Evolutionary conservation across 2,113 vertebrate species (phyloP).

Genomic region (Cryptomyrus ogoouensis): DNA sequence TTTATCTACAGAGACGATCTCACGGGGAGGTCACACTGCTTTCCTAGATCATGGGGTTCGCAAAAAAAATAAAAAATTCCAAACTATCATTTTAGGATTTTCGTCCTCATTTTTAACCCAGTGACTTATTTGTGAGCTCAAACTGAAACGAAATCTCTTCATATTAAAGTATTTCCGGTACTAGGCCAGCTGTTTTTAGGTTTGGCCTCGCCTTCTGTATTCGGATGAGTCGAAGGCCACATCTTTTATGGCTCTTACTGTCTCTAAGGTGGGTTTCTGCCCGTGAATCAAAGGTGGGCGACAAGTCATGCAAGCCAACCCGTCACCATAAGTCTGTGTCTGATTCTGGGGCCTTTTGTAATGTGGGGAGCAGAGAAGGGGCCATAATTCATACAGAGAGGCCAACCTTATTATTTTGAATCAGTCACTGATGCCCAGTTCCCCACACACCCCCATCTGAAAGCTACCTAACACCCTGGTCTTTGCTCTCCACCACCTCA

Average conservation of each 20-base stretch:
- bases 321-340: neutral
- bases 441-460: neutral
- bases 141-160: slow-evolving; percentile 2
- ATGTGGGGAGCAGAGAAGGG: neutral
- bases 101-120: slow-evolving; percentile 14
- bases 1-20: neutral
- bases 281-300: neutral
- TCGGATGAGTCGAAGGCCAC: neutral
- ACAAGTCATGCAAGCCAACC: neutral
- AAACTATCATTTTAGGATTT: slow-evolving; percentile 14
- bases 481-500: neutral
- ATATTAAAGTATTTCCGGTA: neutral
- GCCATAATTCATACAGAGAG: neutral
- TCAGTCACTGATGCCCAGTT: neutral
- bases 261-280: neutral
- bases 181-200: slow-evolving; percentile 7
- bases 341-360: neutral
- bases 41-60: neutral
- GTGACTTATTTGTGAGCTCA: slow-evolving; percentile 15
- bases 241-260: neutral
- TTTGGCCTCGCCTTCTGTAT: neutral
- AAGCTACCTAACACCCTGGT: neutral
- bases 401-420: neutral
- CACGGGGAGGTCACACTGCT: neutral
- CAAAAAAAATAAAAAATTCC: neutral